A percentile compares a stretch with the other conserved stretches of the same genome.
phyloP scores from a whole-genome alignment of 2,888 invertebrate genomes.

The Gari tellinella region DNA sequence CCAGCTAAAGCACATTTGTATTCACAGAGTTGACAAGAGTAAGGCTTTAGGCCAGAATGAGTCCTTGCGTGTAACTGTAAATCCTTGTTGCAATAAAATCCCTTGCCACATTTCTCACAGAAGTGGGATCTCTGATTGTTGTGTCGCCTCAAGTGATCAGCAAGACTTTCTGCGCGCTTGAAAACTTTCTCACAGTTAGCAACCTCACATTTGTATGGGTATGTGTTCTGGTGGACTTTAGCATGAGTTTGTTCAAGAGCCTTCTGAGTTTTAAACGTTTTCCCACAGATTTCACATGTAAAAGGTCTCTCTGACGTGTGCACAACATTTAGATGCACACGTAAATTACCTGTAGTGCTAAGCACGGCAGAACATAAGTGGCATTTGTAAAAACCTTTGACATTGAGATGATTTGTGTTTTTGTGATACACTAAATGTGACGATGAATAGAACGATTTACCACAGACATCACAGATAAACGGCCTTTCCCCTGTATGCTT shows the following conservation, averaged over 20 bases:
- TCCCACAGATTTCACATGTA: slow-evolving; percentile 56
- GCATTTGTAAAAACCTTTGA: slow-evolving; percentile 32
- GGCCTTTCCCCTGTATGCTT: slow-evolving; percentile 44
- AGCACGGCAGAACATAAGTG: slow-evolving; percentile 45
- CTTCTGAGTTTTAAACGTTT: slow-evolving; percentile 53
- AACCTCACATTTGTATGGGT: slow-evolving; percentile 46
- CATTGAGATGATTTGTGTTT: slow-evolving; percentile 33
- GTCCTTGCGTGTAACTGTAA: slow-evolving; percentile 34
- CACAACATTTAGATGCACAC: slow-evolving; percentile 40
- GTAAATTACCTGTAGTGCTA: slow-evolving; percentile 35
- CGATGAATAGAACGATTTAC: slow-evolving; percentile 36
- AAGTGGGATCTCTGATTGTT: slow-evolving; percentile 50
- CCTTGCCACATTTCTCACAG: slow-evolving; percentile 55
- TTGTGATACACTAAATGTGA: slow-evolving; percentile 38
- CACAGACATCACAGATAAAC: slow-evolving; percentile 54
- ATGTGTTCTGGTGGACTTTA: slow-evolving; percentile 40
- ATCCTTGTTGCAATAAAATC: slow-evolving; percentile 50
- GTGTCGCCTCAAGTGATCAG: slow-evolving; percentile 46
- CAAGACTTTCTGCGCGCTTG: slow-evolving; percentile 36
- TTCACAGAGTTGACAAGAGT: slow-evolving; percentile 43
- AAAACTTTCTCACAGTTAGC: slow-evolving; percentile 45
- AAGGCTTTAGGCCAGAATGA: slow-evolving; percentile 57
- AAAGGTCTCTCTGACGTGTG: slow-evolving; percentile 49
- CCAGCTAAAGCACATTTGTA: slow-evolving; percentile 47
- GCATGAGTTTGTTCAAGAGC: slow-evolving; percentile 45